Evolutionary conservation across 92 coral and sea anemone genomes (phyloP).

Genomic region (Pocillopora grandis): DNA sequence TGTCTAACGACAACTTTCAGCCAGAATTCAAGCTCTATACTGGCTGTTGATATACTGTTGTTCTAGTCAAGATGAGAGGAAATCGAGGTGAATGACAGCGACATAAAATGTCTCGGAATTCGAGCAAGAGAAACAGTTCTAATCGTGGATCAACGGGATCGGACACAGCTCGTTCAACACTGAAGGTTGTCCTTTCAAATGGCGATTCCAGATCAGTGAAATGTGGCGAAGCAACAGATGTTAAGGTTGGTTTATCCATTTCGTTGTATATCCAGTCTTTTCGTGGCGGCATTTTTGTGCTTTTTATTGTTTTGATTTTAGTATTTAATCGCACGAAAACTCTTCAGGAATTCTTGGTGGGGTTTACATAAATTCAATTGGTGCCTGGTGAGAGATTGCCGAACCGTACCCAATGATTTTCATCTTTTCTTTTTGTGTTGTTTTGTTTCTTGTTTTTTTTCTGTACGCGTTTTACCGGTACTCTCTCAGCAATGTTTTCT

Average conservation of each 20-base stretch:
- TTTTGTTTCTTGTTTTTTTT: not conserved
- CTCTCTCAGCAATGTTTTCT: not conserved
- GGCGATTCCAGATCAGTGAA: slow-evolving; percentile 96
- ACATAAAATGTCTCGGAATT: slow-evolving; percentile 74
- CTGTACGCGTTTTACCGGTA: not conserved
- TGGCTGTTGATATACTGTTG: slow-evolving; percentile 23
- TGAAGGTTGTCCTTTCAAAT: slow-evolving; percentile 92
- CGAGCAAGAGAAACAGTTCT: slow-evolving; percentile 78
- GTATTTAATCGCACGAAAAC: slow-evolving; percentile 28
- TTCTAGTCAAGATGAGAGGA: slow-evolving; percentile 18
- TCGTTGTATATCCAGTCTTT: not conserved
- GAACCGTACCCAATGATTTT: not conserved
- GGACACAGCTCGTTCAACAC: slow-evolving; percentile 87
- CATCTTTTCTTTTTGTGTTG: not conserved
- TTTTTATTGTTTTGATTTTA: not conserved
- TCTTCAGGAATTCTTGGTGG: slow-evolving; percentile 34
- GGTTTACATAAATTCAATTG: slow-evolving; percentile 26
- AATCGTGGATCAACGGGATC: slow-evolving; percentile 90
- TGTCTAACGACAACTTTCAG: slow-evolving; percentile 12
- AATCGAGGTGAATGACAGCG: not conserved
- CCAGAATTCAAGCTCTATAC: slow-evolving; percentile 8
- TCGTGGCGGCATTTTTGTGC: not conserved
- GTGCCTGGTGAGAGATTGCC: slow-evolving; percentile 9
- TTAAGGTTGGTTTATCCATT: slow-evolving; percentile 65
- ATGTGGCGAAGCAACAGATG: slow-evolving; percentile 96